phyloP scores from a whole-genome alignment of 2,888 invertebrate species.

The Eristalinus aeneus region DNA sequence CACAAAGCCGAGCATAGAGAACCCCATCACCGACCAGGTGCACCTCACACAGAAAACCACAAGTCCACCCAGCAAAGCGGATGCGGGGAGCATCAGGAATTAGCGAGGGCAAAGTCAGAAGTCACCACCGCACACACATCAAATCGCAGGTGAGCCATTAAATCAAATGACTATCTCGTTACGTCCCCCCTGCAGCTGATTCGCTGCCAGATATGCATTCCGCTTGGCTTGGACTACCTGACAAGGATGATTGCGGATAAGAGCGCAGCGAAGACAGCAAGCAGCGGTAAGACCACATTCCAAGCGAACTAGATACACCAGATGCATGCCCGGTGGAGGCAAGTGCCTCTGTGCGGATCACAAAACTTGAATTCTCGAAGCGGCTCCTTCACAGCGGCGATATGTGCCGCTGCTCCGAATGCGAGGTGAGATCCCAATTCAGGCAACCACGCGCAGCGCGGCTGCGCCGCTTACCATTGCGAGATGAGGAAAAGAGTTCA shows the following conservation, averaged over 20 bases:
- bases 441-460: constrained; percentile 27
- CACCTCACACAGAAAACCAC: no score
- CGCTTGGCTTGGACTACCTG: neutral
- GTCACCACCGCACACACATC: constrained; percentile 23
- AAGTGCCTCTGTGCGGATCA: neutral
- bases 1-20: no score
- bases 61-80: no score
- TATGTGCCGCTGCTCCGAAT: neutral
- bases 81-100: neutral
- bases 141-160: constrained; percentile 43
- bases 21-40: no score
- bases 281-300: constrained; percentile 64
- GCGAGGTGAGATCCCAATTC: constrained; percentile 3
- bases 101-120: neutral
- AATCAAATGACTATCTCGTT: constrained; percentile 54
- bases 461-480: constrained; percentile 35
- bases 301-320: constrained; percentile 17
- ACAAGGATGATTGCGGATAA: constrained; percentile 49
- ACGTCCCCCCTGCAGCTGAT: constrained; percentile 6
- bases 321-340: neutral
- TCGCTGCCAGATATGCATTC: neutral
- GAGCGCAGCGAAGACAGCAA: constrained; percentile 12
- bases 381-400: neutral
- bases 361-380: neutral
- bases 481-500: constrained; percentile 33